phyloP scores from a whole-genome alignment of 2,113 vertebrate species.

The Pteropus alecto region DNA sequence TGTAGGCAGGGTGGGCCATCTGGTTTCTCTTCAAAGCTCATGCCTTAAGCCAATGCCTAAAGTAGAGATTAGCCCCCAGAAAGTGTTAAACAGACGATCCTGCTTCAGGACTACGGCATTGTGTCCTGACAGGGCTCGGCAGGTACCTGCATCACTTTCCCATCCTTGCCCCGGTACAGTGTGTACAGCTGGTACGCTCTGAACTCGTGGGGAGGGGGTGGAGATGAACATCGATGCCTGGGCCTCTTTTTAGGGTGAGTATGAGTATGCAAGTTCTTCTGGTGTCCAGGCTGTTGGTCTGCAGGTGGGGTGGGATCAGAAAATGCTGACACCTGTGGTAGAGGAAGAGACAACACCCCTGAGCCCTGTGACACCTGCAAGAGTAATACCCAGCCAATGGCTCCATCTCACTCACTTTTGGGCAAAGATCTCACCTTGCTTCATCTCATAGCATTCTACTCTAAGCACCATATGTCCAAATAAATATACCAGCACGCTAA shows the following conservation, averaged over 20 bases:
- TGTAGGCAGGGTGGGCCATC: neutral
- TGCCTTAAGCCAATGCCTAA: neutral
- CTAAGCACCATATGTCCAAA: neutral
- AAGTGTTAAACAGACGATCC: neutral
- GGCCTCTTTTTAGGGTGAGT: constrained; percentile 81
- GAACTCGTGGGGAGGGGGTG: constrained; percentile 90
- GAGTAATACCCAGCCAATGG: neutral
- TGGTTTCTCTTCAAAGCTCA: neutral
- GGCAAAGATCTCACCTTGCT: neutral
- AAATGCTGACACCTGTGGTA: constrained; percentile 86
- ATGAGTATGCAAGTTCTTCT: constrained; percentile 73
- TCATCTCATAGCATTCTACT: fast-evolving
- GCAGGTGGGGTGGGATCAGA: constrained; percentile 90
- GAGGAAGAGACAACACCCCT: fast-evolving
- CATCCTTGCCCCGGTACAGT: constrained; percentile 92
- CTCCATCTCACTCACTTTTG: neutral
- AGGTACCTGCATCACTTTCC: constrained; percentile 96
- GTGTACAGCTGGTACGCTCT: constrained; percentile 98
- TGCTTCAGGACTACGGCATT: fast-evolving
- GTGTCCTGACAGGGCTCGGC: fast-evolving
- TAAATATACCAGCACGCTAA: fast-evolving
- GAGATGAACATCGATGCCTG: constrained; percentile 82
- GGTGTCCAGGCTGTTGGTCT: constrained; percentile 83
- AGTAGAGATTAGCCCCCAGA: neutral
- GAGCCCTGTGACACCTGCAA: fast-evolving